Base-by-base conservation (phyloP, 2,113 vertebrate species). In the Nansenia antarctica region DNA sequence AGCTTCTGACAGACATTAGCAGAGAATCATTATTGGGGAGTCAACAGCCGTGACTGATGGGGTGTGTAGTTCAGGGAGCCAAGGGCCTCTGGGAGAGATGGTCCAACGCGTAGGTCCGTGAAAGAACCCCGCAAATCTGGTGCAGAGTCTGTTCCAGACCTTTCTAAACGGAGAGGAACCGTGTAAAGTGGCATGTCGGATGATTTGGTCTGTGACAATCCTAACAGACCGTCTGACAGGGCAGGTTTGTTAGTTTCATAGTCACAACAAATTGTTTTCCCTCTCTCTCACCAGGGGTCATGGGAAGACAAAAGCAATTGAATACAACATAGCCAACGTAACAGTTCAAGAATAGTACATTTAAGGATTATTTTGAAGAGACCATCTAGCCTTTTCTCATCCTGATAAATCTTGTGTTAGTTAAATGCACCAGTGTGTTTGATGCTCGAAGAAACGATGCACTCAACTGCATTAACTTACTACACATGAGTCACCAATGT, bases 21-120 rank as follows among this genome's bases (percentile, higher is more conserved):
- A 34, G 42, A 47, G 76, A 53, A 65, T 86, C 88, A 87, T 88
- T 89, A 85, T 86, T 74, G 66, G 82, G 74, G 79, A 88, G 87
- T 89, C 90, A 91, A 89, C 86, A 88, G 86, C 82, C 88, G 73
- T 90, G 90, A 90, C 87, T 86, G 87, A 90, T 90, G 86, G 32
- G 6, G n/a, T 57, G 42, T 53, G 58, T 37, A 66, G 54, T 35
- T 52, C 31, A 49, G 63, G 5, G 1, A 35, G 58, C 14, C 58
- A 53, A 47, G 54, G 53, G 61, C 59, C 47, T 14, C 64, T 12
- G 35, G 24, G 65, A 35, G 57, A 39, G 53, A 24, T 22, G 22
- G 70, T 63, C 20, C 29, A 85, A 86, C 83, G 84, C 79, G 69
- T 82, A 86, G 89, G 84, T 89, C 87, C 79, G 80, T 67, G 83